Conservation (phyloP, 1,140 invertebrate genomes). For the Aethina tumida region DNA sequence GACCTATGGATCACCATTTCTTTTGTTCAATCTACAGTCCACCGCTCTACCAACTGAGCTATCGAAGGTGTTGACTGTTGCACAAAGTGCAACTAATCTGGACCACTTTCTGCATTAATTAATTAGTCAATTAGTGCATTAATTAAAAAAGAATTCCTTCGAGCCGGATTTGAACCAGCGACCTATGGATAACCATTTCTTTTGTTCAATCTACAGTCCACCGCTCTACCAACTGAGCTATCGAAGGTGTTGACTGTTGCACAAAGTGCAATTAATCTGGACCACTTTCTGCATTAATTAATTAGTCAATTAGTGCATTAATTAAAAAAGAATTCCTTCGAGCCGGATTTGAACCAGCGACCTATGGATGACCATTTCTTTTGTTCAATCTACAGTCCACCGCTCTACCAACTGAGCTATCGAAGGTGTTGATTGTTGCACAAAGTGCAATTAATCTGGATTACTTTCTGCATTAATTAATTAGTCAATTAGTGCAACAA, state of each 20-base stretch:
- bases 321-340: no score
- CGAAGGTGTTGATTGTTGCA: slow-evolving; percentile 51
- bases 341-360: slow-evolving; percentile 17
- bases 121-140: no score
- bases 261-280: no score
- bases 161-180: slow-evolving; percentile 17
- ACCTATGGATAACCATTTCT: slow-evolving; percentile 17
- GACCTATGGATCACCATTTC: slow-evolving; percentile 13
- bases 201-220: slow-evolving; percentile 62
- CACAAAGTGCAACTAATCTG: no score
- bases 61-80: slow-evolving; percentile 50
- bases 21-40: slow-evolving; percentile 55
- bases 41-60: slow-evolving; percentile 81
- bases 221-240: slow-evolving; percentile 80
- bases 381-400: slow-evolving; percentile 81
- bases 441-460: no score
- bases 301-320: no score
- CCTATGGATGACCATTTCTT: slow-evolving; percentile 16
- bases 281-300: no score
- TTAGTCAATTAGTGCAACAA: no score
- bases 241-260: no score
- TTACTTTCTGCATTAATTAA: no score
- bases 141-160: no score
- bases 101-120: no score
- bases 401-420: slow-evolving; percentile 80